phyloP scores from a whole-genome alignment of 1,140 invertebrate species.

The Charaxes varanes region DNA sequence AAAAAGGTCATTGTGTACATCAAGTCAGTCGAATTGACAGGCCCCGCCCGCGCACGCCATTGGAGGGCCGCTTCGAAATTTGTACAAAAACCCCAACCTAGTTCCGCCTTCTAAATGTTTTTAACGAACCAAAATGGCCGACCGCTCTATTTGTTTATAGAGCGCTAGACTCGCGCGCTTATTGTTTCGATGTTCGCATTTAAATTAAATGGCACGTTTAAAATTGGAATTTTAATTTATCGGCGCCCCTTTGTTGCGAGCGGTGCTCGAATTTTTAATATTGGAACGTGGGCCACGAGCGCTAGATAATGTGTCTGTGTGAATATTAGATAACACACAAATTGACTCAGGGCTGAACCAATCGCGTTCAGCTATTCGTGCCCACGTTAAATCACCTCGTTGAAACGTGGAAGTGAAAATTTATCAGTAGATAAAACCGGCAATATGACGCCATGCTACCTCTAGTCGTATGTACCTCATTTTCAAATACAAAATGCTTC shows the following conservation, averaged over 20 bases:
- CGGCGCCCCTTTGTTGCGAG: conserved; percentile 11
- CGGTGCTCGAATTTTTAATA: conserved; percentile 3
- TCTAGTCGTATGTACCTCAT: conserved; percentile 13
- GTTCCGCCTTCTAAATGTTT: conserved; percentile 73
- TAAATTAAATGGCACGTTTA: conserved; percentile 24
- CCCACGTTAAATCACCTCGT: conserved; percentile 16
- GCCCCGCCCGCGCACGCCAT: conserved; percentile 65
- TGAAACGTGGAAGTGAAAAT: conserved; percentile 24
- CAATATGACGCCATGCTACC: conserved; percentile 17
- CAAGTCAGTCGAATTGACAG: conserved; percentile 66
- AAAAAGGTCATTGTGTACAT: conserved; percentile 63
- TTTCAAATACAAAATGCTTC: background rate
- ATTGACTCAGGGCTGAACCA: conserved; percentile 23
- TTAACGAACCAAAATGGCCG: conserved; percentile 67
- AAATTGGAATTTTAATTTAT: conserved; percentile 31
- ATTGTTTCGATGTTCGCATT: conserved; percentile 25
- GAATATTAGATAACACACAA: conserved; percentile 22
- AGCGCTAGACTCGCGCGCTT: conserved; percentile 25
- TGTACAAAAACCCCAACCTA: conserved; percentile 69
- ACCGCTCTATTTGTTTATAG: conserved; percentile 48
- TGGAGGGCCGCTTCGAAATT: conserved; percentile 65
- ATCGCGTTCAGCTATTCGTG: conserved; percentile 17
- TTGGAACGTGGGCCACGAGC: conserved; percentile 10
- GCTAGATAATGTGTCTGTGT: conserved; percentile 7
- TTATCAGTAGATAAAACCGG: conserved; percentile 23